phyloP scores from a whole-genome alignment of 2,113 vertebrate species.

The Propithecus coquereli region DNA sequence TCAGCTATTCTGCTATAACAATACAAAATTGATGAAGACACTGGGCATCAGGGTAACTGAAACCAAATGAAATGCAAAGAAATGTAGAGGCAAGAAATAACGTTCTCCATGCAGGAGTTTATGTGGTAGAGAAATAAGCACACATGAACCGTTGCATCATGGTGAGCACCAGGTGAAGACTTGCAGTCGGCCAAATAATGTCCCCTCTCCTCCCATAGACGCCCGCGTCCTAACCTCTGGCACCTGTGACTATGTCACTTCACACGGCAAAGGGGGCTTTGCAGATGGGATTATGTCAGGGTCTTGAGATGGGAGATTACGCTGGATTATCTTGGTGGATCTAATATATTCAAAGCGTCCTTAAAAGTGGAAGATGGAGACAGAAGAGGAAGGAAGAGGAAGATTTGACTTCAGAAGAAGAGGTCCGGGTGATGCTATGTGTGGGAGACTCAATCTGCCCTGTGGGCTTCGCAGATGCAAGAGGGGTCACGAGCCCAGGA shows the following conservation, averaged over 20 bases:
- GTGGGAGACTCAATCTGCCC: accelerated
- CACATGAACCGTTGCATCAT: accelerated
- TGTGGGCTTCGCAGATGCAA: background rate
- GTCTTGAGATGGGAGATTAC: background rate
- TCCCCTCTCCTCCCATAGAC: background rate
- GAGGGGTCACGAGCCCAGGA: background rate
- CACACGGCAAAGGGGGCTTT: background rate
- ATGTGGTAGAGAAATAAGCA: background rate
- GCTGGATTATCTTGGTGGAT: background rate
- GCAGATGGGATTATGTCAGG: background rate
- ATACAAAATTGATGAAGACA: background rate
- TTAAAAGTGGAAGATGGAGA: background rate
- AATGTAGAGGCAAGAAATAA: background rate
- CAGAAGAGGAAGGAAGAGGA: accelerated
- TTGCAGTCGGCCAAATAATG: accelerated
- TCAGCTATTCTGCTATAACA: background rate
- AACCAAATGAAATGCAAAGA: too few species aligned
- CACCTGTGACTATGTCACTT: accelerated
- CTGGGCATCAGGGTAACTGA: background rate
- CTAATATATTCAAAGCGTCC: too few species aligned
- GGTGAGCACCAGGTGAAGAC: accelerated
- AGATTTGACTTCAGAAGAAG: accelerated
- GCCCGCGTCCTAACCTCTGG: background rate
- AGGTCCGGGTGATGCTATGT: accelerated
- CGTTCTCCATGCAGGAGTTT: too few species aligned